Base-by-base conservation (phyloP, 2,888 invertebrate genomes). In the Stegophylla sp. region DNA sequence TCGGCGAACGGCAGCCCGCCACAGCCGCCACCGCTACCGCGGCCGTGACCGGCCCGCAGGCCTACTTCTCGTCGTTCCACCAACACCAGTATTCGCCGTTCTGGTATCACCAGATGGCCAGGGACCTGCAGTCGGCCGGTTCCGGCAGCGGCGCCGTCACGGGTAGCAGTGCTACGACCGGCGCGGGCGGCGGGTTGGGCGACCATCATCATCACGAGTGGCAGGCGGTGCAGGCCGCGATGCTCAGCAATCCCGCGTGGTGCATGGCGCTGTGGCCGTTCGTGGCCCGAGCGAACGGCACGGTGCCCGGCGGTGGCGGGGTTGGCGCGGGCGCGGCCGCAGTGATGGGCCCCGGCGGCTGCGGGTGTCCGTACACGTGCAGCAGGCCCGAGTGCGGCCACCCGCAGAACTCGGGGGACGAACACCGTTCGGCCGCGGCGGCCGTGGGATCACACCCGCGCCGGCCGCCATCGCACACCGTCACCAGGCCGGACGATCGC, bases 171-270 rank as follows among this genome's bases (percentile, higher is more conserved):
- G 85, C 85, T 28, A 82, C 84, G 28, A 82, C 84, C 34, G 83
- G 84, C 4, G 41, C 61, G 43, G 72, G 53, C 26, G 51, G n/a
- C 73, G 43, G 34, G 13, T 17, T 23, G 5, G 85, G 82, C 84
- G 34, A 82, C 84, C 34, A 83, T 84, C 5, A 28, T 64, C 28
- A 73, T 74, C n/a, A 64, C 66, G 72, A 74, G 15, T 17, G 73
- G 34, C 34, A 34, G 12, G 74, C 81, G n/a, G 4, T 81, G 63
- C 81, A 81, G 28, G 81, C 81, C 88, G 15, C 86, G 90, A 82
- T 90, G 90, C 84, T 88, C 34, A 34, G 7, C 34, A 34, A 34
- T 7, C 34, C 34, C 89, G 12, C 89, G 89, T 71, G 87, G 85
- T 86, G 59, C 85, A 5, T 84, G 15, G 84, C 84, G 9, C 34